Conservation (phyloP, 1,140 invertebrate species). For the Maconellicoccus hirsutus region DNA sequence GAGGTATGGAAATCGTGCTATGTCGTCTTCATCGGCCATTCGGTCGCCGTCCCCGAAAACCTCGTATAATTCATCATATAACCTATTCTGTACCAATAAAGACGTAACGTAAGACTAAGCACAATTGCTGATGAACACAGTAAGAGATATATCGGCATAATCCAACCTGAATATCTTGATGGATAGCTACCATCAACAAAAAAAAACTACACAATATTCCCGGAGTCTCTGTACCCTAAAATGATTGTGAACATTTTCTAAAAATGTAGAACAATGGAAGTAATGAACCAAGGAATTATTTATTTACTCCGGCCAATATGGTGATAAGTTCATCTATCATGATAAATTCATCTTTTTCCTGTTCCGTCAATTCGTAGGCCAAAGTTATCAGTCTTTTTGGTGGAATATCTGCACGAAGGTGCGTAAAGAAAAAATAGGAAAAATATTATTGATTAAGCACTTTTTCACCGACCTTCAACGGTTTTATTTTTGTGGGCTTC, state of each 20-base stretch:
- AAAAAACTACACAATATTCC: conserved; percentile 37
- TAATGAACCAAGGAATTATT: too few species aligned
- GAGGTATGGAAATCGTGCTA: conserved; percentile 43
- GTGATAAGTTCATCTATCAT: neutral
- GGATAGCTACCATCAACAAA: conserved; percentile 41
- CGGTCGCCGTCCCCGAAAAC: conserved; percentile 37
- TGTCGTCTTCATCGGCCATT: conserved; percentile 40
- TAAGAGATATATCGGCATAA: conserved; percentile 2
- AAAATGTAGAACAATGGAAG: neutral
- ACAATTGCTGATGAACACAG: too few species aligned
- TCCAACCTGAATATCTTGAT: conserved; percentile 45
- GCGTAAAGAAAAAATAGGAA: too few species aligned
- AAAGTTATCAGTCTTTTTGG: neutral
- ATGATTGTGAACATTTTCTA: too few species aligned
- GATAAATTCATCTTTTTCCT: neutral
- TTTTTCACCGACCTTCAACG: too few species aligned
- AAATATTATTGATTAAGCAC: too few species aligned
- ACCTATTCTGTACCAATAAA: conserved; percentile 28
- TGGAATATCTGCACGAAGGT: neutral
- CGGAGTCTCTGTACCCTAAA: conserved; percentile 57
- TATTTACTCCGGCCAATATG: neutral
- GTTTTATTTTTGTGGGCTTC: too few species aligned
- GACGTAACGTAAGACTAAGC: too few species aligned
- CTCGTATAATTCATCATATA: conserved; percentile 29
- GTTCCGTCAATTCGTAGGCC: neutral